phyloP scores from a whole-genome alignment of 2,113 vertebrate genomes.

The Lasiurus borealis region DNA sequence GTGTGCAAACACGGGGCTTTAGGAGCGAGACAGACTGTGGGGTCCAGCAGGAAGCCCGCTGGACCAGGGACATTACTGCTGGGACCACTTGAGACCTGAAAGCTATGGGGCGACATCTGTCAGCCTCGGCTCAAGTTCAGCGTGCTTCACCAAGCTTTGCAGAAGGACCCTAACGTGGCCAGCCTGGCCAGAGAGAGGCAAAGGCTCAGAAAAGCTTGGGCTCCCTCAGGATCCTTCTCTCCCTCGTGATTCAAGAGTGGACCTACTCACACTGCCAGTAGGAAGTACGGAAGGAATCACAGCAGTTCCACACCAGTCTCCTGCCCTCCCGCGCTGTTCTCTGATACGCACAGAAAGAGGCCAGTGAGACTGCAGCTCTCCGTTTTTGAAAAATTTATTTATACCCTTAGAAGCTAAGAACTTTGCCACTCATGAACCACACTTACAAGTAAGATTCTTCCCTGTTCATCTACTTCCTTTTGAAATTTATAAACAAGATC shows the following conservation, averaged over 20 bases:
- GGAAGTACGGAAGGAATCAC: not conserved
- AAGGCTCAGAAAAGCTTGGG: not conserved
- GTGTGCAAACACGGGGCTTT: not conserved
- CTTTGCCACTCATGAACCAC: conserved; percentile 68
- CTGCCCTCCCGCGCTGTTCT: fast-evolving
- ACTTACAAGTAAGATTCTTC: conserved; percentile 62
- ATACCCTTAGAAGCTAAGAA: conserved; percentile 78
- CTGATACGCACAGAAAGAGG: not conserved
- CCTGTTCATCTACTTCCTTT: conserved; percentile 72
- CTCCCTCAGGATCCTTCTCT: not conserved
- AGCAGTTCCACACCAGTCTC: too few relatives aligned
- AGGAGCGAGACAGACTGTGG: not conserved
- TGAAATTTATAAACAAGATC: conserved; percentile 79
- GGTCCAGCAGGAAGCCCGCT: not conserved
- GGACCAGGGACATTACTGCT: not conserved
- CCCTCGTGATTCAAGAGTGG: not conserved
- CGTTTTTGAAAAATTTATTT: conserved; percentile 84
- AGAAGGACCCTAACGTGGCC: not conserved
- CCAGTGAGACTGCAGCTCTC: conserved; percentile 35
- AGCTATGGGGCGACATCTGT: not conserved
- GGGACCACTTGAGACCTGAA: too few relatives aligned
- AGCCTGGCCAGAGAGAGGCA: not conserved
- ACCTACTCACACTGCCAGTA: fast-evolving
- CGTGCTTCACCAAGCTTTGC: not conserved
- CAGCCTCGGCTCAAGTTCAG: not conserved